A percentile compares a stretch with the other conserved stretches of the same genome.
Evolutionary conservation across 2,888 invertebrate genomes (phyloP).

Genomic region (Pachycephus smyrnensis): DNA sequence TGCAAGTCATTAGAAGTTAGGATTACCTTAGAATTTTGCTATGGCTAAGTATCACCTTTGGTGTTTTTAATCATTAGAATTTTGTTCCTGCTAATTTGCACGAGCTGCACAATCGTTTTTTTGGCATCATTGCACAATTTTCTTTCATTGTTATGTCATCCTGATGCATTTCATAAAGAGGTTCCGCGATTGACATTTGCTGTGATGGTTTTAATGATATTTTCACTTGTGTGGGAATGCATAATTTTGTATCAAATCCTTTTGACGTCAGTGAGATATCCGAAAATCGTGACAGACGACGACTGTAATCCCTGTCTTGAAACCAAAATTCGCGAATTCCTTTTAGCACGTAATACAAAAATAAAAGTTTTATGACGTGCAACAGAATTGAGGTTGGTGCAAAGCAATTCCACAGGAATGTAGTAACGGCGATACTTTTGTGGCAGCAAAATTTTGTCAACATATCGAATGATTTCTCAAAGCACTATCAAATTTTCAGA

Average conservation of each 20-base stretch:
- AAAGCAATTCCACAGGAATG: constrained; percentile 33
- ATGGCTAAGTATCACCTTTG: background rate
- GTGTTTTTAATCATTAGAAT: background rate
- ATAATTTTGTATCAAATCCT: background rate
- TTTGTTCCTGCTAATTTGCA: background rate
- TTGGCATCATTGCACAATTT: background rate
- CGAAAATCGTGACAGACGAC: background rate
- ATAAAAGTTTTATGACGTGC: constrained; percentile 36
- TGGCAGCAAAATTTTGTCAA: constrained; percentile 25
- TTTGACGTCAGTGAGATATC: background rate
- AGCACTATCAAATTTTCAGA: background rate
- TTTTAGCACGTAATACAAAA: constrained; percentile 43
- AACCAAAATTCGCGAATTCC: constrained; percentile 44
- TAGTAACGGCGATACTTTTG: constrained; percentile 10
- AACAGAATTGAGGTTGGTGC: constrained; percentile 36
- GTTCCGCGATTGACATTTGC: background rate
- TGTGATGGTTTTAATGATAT: background rate
- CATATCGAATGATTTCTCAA: constrained; percentile 21
- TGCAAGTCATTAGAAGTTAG: constrained; percentile 32
- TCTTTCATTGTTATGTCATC: background rate
- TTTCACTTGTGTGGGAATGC: background rate
- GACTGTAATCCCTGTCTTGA: constrained; percentile 34
- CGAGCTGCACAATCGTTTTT: background rate
- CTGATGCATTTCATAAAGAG: background rate
- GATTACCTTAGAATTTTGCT: background rate